Conservation (phyloP, 1,140 invertebrate genomes). For the Brevipalpus yothersi region DNA sequence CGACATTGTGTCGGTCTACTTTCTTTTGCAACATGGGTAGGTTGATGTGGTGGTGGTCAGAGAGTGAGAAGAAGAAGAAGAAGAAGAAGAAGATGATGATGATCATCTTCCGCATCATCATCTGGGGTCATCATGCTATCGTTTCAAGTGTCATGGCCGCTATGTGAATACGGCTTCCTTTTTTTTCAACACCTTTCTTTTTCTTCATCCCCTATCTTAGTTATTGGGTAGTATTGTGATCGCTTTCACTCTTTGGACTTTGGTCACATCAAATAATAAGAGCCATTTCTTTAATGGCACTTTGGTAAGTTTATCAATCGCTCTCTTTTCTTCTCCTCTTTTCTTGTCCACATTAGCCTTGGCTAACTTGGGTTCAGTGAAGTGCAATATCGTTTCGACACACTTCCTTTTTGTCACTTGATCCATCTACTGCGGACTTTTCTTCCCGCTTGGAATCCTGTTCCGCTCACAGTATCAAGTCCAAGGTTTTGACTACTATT, state of each 20-base stretch:
- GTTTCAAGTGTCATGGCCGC: no score
- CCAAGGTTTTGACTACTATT: background rate
- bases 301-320: slow-evolving; percentile 17
- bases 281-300: slow-evolving; percentile 21
- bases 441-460: background rate
- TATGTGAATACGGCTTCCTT: no score
- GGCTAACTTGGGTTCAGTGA: no score
- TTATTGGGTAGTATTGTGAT: slow-evolving; percentile 19
- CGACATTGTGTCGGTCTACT: no score
- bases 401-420: background rate
- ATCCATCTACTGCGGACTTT: background rate
- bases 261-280: slow-evolving; percentile 21
- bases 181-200: background rate
- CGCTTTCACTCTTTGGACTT: slow-evolving; percentile 22
- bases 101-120: no score
- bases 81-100: no score
- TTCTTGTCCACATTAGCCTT: no score
- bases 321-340: background rate
- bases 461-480: background rate
- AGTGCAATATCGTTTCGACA: no score
- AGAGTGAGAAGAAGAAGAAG: no score
- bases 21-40: no score
- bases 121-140: no score
- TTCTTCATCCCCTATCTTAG: slow-evolving; percentile 15
- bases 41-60: no score